Conservation (phyloP, 2,113 vertebrate genomes). For the Clarias gariepinus region DNA sequence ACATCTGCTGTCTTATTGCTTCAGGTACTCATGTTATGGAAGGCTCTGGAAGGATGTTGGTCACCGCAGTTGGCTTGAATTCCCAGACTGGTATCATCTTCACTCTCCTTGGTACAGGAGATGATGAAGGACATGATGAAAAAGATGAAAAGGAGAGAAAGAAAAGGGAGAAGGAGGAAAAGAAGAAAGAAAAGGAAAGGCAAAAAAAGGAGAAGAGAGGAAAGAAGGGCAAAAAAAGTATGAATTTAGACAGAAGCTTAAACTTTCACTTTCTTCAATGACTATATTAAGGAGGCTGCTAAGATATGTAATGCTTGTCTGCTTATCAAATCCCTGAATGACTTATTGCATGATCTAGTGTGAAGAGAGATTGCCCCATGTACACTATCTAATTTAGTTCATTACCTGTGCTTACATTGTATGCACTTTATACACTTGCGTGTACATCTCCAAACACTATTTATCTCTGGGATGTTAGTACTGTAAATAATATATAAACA, state of each 20-base stretch:
- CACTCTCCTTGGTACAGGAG: slow-evolving; percentile 86
- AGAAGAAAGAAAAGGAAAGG: slow-evolving; percentile 59
- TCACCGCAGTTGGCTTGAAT: slow-evolving; percentile 93
- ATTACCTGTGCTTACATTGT: neutral
- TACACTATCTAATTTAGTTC: neutral
- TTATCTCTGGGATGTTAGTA: neutral
- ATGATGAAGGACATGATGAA: slow-evolving; percentile 81
- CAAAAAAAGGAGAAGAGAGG: slow-evolving; percentile 58
- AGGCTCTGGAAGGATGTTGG: slow-evolving; percentile 94
- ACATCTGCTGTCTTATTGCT: neutral
- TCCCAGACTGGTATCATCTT: slow-evolving; percentile 98
- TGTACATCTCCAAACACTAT: neutral
- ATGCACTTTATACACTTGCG: neutral
- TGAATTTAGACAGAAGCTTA: neutral
- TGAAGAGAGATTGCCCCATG: neutral
- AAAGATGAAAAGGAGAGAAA: slow-evolving; percentile 76
- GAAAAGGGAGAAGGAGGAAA: slow-evolving; percentile 45
- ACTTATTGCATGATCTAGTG: neutral
- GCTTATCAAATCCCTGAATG: neutral
- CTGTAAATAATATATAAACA: neutral
- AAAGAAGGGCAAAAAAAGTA: slow-evolving; percentile 67
- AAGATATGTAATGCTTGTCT: neutral
- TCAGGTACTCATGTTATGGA: slow-evolving; percentile 98
- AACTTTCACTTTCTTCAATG: neutral
- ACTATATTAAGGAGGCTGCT: neutral